Conservation (phyloP, 2,113 vertebrate species). For the Emydura subglobosa region DNA sequence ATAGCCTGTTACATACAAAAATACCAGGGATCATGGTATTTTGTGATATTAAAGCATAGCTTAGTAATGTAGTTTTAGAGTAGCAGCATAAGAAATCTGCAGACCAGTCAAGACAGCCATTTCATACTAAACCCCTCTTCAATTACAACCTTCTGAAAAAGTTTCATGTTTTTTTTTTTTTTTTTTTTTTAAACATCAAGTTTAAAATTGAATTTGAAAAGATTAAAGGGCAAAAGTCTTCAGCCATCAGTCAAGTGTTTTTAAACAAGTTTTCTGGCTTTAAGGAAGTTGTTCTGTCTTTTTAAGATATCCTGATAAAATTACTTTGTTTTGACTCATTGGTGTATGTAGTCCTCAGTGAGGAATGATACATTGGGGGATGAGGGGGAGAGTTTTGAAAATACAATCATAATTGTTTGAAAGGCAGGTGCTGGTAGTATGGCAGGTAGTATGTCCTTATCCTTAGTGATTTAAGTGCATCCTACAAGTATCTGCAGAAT, state of each 20-base stretch:
- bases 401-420: background rate
- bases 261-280: no score
- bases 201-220: slow-evolving; percentile 32
- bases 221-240: slow-evolving; percentile 27
- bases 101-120: slow-evolving; percentile 20
- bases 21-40: slow-evolving; percentile 5
- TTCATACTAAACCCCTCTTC: slow-evolving; percentile 36
- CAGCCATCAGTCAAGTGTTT: no score
- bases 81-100: slow-evolving; percentile 21
- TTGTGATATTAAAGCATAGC: slow-evolving; percentile 30
- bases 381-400: background rate
- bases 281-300: no score
- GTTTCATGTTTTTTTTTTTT: background rate
- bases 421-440: background rate
- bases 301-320: no score
- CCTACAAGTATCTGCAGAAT: background rate
- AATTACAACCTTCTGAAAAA: slow-evolving; percentile 27
- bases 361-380: no score
- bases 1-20: background rate
- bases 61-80: slow-evolving; percentile 15
- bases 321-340: no score
- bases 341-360: background rate
- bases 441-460: background rate
- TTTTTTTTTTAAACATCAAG: slow-evolving; percentile 9
- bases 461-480: background rate